phyloP scores from a whole-genome alignment of 1,140 invertebrate species.

The Potamilus streckersoni region DNA sequence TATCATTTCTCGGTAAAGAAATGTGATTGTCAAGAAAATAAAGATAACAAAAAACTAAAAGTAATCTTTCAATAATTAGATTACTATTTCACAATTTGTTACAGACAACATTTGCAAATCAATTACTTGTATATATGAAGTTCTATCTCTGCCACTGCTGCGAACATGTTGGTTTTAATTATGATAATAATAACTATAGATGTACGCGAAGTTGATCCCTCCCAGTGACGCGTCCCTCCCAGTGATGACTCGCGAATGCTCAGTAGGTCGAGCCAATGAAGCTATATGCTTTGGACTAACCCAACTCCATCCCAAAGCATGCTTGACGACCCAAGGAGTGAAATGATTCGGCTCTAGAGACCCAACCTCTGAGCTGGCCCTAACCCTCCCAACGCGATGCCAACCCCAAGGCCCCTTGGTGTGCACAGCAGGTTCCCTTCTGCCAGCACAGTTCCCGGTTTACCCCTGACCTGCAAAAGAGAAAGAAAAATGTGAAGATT shows the following conservation, averaged over 20 bases:
- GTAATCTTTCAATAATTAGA: too few species aligned
- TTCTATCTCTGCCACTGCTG: too few species aligned
- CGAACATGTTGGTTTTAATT: too few species aligned
- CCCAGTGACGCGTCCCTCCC: constrained; percentile 56
- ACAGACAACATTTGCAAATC: too few species aligned
- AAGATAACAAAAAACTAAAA: too few species aligned
- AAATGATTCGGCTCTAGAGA: constrained; percentile 42
- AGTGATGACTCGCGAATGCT: constrained; percentile 26
- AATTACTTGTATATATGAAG: too few species aligned
- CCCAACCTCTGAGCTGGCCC: constrained; percentile 47
- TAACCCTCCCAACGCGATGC: constrained; percentile 46
- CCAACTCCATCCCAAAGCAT: neutral
- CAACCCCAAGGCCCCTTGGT: constrained; percentile 37
- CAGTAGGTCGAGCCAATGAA: constrained; percentile 22
- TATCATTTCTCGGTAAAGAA: too few species aligned
- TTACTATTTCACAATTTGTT: too few species aligned
- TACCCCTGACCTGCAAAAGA: constrained; percentile 40
- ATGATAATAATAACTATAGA: constrained; percentile 4
- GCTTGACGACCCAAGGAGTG: constrained; percentile 17
- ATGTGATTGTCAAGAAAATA: too few species aligned
- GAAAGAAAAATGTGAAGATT: constrained; percentile 10
- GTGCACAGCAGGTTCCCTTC: constrained; percentile 27
- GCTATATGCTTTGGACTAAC: constrained; percentile 9
- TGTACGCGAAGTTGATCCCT: constrained; percentile 36
- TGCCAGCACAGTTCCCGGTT: constrained; percentile 36